Evolutionary conservation across 2,888 invertebrate species (phyloP).

Genomic region (Melitaea athalia): DNA sequence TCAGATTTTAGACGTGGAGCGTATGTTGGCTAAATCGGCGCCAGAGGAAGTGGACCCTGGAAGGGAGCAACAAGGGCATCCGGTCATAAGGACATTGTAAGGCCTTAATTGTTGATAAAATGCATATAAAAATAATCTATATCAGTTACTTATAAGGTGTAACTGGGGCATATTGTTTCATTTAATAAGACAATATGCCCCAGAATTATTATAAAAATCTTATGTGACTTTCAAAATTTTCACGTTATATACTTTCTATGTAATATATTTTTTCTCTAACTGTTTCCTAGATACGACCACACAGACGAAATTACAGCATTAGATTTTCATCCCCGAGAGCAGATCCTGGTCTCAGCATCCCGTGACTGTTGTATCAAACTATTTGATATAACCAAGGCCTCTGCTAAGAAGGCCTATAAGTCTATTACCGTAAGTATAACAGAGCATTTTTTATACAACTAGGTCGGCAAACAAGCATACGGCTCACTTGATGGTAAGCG

Average conservation of each 20-base stretch:
- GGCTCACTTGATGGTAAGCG: too few relatives aligned
- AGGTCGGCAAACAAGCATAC: too few relatives aligned
- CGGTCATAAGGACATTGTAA: constrained; percentile 96
- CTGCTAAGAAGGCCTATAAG: constrained; percentile 98
- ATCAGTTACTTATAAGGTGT: too few relatives aligned
- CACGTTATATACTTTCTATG: background rate
- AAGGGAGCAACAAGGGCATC: constrained; percentile 95
- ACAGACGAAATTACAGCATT: constrained; percentile 98
- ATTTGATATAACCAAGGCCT: constrained; percentile 99
- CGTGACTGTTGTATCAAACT: constrained; percentile 96
- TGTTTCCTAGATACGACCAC: constrained; percentile 90
- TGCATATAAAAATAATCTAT: background rate
- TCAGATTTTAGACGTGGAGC: constrained; percentile 97
- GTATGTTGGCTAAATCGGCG: constrained; percentile 99
- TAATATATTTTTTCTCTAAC: background rate
- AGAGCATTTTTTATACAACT: background rate
- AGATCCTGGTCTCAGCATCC: constrained; percentile 97
- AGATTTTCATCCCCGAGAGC: constrained; percentile 98
- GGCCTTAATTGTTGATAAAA: constrained; percentile 39
- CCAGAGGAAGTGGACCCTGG: constrained; percentile 93
- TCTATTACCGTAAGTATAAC: constrained; percentile 89
- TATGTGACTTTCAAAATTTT: too few relatives aligned
- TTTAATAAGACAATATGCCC: too few relatives aligned
- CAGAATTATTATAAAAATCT: too few relatives aligned
- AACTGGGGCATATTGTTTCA: too few relatives aligned